Conservation (phyloP, 2,113 vertebrate species). For the Archilochus colubris region DNA sequence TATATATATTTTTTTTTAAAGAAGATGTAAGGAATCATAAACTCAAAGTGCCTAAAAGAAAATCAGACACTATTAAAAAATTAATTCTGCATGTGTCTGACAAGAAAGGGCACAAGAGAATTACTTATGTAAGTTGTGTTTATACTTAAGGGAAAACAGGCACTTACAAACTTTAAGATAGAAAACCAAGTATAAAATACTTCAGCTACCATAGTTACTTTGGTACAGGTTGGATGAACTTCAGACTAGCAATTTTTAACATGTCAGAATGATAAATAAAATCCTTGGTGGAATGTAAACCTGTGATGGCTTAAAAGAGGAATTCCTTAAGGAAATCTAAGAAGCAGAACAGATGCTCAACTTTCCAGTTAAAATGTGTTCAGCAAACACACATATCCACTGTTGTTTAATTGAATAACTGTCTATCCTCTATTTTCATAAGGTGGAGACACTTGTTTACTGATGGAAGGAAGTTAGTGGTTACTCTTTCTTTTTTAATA, state of each 20-base stretch:
- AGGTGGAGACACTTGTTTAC: conserved; percentile 27
- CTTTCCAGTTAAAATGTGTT: neutral
- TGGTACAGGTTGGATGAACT: neutral
- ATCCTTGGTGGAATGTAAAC: conserved; percentile 10
- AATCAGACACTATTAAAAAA: neutral
- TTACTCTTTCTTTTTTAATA: conserved; percentile 38
- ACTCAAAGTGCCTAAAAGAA: neutral
- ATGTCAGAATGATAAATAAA: conserved; percentile 15
- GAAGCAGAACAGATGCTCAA: conserved; percentile 30
- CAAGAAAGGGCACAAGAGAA: neutral
- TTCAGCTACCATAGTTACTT: neutral
- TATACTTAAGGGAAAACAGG: neutral
- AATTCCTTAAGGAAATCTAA: conserved; percentile 53
- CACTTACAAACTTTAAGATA: neutral
- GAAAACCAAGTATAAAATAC: neutral
- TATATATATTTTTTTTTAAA: neutral
- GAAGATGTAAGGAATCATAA: neutral
- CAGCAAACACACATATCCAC: conserved; percentile 1
- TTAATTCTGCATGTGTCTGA: neutral
- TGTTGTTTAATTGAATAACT: neutral
- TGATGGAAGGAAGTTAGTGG: neutral
- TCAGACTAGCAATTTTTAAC: neutral
- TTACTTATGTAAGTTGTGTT: neutral
- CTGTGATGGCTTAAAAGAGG: neutral
- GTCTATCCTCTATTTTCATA: conserved; percentile 21